phyloP scores from a whole-genome alignment of 2,888 invertebrate species.

The Rhimphoctona megacephalus region DNA sequence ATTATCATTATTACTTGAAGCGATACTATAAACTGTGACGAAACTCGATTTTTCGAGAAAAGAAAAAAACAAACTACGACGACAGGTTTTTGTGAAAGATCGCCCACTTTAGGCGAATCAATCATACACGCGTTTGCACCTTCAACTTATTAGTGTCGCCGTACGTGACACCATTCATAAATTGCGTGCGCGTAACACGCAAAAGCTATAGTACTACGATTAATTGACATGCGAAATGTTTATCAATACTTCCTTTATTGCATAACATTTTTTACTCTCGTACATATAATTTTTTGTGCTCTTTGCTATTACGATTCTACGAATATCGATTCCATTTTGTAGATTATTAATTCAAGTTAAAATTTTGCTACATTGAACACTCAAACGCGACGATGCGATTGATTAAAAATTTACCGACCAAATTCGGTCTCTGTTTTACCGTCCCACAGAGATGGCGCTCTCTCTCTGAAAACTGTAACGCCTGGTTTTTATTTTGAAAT shows the following conservation, averaged over 20 bases:
- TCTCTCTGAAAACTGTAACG: neutral
- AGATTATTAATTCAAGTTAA: neutral
- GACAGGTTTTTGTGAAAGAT: neutral
- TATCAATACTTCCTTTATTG: neutral
- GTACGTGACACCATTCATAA: slow-evolving; percentile 28
- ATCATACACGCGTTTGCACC: slow-evolving; percentile 22
- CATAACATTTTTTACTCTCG: neutral
- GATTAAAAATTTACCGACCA: neutral
- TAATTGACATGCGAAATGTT: neutral
- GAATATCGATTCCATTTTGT: neutral
- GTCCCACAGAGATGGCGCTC: slow-evolving; percentile 26
- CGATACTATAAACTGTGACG: slow-evolving; percentile 24
- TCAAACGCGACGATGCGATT: neutral
- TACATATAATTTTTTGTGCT: neutral
- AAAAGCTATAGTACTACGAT: neutral
- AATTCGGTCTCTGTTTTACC: slow-evolving; percentile 23
- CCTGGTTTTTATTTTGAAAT: neutral
- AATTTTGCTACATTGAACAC: neutral
- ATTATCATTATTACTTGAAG: slow-evolving; percentile 5
- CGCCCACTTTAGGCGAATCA: slow-evolving; percentile 47
- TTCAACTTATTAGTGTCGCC: neutral
- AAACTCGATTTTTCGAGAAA: neutral
- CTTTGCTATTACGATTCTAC: neutral
- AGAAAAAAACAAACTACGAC: neutral
- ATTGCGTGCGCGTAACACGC: slow-evolving; percentile 5